Conservation (phyloP, 2,113 vertebrate genomes). For the Campylomormyrus tamandua region DNA sequence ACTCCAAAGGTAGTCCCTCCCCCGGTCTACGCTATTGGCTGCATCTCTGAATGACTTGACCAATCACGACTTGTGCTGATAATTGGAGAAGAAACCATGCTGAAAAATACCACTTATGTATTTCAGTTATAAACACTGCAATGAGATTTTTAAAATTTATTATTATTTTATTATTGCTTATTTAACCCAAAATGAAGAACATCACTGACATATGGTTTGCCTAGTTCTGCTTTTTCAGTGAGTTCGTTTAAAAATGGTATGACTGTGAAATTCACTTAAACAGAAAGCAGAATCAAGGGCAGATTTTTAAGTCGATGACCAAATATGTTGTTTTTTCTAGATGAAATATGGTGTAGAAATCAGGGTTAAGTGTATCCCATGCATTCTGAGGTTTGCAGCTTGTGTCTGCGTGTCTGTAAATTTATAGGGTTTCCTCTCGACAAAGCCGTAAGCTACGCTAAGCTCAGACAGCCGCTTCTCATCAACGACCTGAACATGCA, state of each 20-base stretch:
- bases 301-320: neutral
- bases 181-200: neutral
- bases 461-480: conserved; percentile 86
- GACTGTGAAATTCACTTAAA: neutral
- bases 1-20: conserved; percentile 81
- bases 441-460: conserved; percentile 93
- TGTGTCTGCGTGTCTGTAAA: neutral
- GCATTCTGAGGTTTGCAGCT: neutral
- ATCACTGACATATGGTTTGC: neutral
- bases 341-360: neutral
- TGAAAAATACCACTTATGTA: neutral
- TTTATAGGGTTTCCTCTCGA: conserved; percentile 87
- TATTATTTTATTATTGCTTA: neutral
- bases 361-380: neutral
- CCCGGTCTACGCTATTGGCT: neutral
- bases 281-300: neutral
- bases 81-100: neutral
- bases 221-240: neutral
- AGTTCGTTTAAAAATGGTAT: neutral
- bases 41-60: neutral
- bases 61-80: neutral
- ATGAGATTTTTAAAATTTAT: neutral
- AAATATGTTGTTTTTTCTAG: neutral
- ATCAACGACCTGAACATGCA: conserved; percentile 98
- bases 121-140: neutral